Percentiles rank a stretch among this genome's conserved stretches.
Conservation (phyloP, 2,797 vertebrate species). For the Epinephelus awoara region DNA sequence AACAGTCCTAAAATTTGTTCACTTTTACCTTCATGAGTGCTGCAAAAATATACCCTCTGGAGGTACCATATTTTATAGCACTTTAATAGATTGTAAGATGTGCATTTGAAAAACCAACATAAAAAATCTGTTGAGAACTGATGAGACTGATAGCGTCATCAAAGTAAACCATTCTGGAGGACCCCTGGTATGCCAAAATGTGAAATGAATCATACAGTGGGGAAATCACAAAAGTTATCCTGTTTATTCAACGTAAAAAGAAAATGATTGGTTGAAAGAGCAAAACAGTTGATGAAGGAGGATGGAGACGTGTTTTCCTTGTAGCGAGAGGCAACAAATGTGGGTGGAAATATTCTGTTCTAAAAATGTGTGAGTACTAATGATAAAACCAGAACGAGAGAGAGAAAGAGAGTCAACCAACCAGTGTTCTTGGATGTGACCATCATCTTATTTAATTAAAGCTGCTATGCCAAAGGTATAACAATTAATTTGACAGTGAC, state of each 20-base stretch:
- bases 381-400: constrained; percentile 16
- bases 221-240: constrained; percentile 16
- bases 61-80: background rate
- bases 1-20: constrained; percentile 9
- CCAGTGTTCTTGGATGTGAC: constrained; percentile 8
- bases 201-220: constrained; percentile 31
- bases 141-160: constrained; percentile 16
- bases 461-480: constrained; percentile 22
- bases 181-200: constrained; percentile 9
- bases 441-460: constrained; percentile 37
- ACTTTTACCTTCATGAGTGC: background rate
- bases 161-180: background rate
- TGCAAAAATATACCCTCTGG: background rate
- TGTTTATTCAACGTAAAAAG: constrained; percentile 17
- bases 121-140: constrained; percentile 8
- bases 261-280: background rate
- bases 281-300: background rate
- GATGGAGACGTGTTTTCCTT: background rate
- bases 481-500: constrained; percentile 29
- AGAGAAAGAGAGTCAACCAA: background rate
- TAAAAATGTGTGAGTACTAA: constrained; percentile 1
- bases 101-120: background rate
- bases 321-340: background rate
- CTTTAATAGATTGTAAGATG: background rate
- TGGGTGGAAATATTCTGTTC: constrained; percentile 9